Evolutionary conservation across 1,140 invertebrate species (phyloP).

Genomic region (Apis cerana): DNA sequence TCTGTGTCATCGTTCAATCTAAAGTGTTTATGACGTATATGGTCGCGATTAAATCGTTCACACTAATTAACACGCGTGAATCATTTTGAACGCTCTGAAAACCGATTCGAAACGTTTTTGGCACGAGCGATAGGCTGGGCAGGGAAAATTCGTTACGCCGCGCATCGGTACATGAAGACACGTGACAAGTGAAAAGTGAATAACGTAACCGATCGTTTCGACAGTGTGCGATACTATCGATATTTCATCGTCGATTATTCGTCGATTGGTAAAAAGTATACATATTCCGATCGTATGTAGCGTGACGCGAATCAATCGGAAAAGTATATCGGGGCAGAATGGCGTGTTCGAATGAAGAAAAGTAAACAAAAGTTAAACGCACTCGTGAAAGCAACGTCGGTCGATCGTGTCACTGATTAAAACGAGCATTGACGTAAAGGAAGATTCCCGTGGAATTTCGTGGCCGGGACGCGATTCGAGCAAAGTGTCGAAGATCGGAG

Average conservation of each 20-base stretch:
- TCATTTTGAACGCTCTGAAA: neutral
- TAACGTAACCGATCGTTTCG: neutral
- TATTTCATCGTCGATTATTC: neutral
- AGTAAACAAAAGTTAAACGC: constrained; percentile 48
- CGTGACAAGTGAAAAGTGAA: constrained; percentile 62
- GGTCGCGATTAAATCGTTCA: neutral
- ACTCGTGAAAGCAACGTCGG: constrained; percentile 24
- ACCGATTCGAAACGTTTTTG: constrained; percentile 23
- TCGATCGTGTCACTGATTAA: constrained; percentile 14
- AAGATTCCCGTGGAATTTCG: constrained; percentile 27
- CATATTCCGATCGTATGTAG: neutral
- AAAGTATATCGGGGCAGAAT: neutral
- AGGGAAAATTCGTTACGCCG: constrained; percentile 11
- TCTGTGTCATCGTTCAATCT: neutral
- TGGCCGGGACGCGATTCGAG: neutral
- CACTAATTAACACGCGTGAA: neutral
- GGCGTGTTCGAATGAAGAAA: neutral
- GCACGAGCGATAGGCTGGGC: constrained; percentile 28
- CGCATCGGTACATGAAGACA: constrained; percentile 40
- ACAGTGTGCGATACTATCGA: neutral
- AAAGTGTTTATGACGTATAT: neutral
- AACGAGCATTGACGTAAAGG: constrained; percentile 30
- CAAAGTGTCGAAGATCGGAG: neutral
- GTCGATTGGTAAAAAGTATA: neutral
- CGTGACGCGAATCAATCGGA: neutral